A percentile compares a stretch with the other conserved stretches of the same genome.
phyloP scores from a whole-genome alignment of 2,797 vertebrate species.

The Philypnodon macrostomus region DNA sequence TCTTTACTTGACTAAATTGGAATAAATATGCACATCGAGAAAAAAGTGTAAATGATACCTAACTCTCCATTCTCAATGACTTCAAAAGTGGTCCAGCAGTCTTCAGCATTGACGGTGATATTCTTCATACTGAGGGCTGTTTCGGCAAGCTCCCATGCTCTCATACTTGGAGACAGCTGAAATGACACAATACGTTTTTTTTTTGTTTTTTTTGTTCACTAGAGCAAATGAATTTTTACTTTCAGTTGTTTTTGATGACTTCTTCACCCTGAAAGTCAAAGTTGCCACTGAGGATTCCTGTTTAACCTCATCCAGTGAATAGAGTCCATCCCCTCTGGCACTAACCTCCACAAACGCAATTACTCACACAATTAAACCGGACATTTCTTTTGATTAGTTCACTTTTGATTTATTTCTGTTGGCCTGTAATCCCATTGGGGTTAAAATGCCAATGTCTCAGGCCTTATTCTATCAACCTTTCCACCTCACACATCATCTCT shows the following conservation, averaged over 20 bases:
- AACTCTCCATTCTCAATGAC: slow-evolving; percentile 94
- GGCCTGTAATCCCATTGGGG: slow-evolving; percentile 66
- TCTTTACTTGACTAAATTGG: too few relatives aligned
- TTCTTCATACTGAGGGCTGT: slow-evolving; percentile 84
- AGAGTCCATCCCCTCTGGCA: slow-evolving; percentile 48
- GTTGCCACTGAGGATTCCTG: slow-evolving; percentile 20
- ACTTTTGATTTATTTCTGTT: slow-evolving; percentile 67
- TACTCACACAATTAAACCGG: slow-evolving; percentile 74
- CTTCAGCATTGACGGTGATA: slow-evolving; percentile 67
- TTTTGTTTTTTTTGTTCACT: too few relatives aligned
- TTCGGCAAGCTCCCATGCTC: slow-evolving; percentile 83
- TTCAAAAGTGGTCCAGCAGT: slow-evolving; percentile 89
- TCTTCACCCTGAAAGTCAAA: slow-evolving; percentile 12
- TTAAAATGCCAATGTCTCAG: slow-evolving; percentile 54
- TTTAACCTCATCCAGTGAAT: slow-evolving; percentile 34
- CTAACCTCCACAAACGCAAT: slow-evolving; percentile 59
- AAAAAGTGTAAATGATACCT: slow-evolving; percentile 76
- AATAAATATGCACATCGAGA: too few relatives aligned
- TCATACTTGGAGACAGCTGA: slow-evolving; percentile 88
- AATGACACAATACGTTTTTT: too few relatives aligned
- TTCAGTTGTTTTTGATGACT: too few relatives aligned
- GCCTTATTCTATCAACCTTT: slow-evolving; percentile 56
- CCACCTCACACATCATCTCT: slow-evolving; percentile 23
- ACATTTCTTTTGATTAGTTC: slow-evolving; percentile 70
- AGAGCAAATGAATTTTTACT: too few relatives aligned